A percentile compares a stretch with the other conserved stretches of the same genome.
Conservation (phyloP, 2,113 vertebrate genomes). For the Ictalurus punctatus region DNA sequence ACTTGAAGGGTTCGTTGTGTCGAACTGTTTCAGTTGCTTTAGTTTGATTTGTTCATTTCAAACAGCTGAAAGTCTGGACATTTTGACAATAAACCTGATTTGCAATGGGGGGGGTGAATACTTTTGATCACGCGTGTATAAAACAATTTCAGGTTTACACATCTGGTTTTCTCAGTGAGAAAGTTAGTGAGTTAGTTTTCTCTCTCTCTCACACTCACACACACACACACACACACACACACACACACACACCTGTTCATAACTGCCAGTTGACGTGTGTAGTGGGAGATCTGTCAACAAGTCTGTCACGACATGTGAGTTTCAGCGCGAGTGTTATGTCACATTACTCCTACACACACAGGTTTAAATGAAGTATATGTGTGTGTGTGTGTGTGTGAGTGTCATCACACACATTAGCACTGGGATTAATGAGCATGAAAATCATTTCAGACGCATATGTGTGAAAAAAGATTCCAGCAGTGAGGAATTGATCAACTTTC, state of each 20-base stretch:
- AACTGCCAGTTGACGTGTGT: background rate
- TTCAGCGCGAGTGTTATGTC: slow-evolving; percentile 1
- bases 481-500: background rate
- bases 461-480: background rate
- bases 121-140: too few species aligned
- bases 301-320: background rate
- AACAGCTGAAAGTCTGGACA: too few species aligned
- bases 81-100: too few species aligned
- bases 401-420: background rate
- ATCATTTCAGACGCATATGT: background rate
- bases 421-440: background rate
- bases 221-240: background rate
- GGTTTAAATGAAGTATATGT: background rate
- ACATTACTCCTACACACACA: background rate
- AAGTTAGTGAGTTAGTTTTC: too few species aligned
- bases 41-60: too few species aligned
- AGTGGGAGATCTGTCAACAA: background rate
- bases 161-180: background rate
- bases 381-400: background rate
- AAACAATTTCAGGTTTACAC: background rate
- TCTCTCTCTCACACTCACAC: background rate
- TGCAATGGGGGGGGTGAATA: too few species aligned
- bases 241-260: slow-evolving; percentile 11
- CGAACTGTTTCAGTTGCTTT: too few species aligned
- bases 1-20: too few species aligned